Base-by-base conservation (phyloP, 2,888 invertebrate genomes). In the Drosophila algonquin region DNA sequence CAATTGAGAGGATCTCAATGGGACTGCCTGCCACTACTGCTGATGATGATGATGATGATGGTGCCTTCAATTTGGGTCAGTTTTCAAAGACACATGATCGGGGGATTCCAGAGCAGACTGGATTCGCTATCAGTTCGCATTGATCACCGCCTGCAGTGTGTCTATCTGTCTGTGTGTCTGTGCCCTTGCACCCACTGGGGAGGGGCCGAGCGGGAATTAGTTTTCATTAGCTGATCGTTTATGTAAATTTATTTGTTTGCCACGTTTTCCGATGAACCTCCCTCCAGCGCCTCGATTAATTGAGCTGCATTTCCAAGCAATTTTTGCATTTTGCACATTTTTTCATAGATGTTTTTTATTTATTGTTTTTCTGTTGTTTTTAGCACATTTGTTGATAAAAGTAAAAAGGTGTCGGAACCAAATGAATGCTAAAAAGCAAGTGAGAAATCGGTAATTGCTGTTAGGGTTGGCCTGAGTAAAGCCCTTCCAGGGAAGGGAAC, bases 241-340 rank as follows among this genome's bases (percentile, higher is more conserved):
- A 82, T 82, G 86, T 75, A 85, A 84, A 87, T 87, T 87, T 72
- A 80, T 85, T 85, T 68, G 75, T 73, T 77, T 71, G 72, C 53
- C 58, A 78, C 68, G 58, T 71, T 60, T 48, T n/a, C 9, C 67
- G 47, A 57, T 57, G 51, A 63, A 32, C 63, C 46, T 21, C 8
- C 30, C 30, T 30, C 8, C 30, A 30, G 8, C 21, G 55, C 21
- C 40, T 55, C 52, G 21, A 76, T 81, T 73, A 79, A 82, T 82
- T 84, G 81, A 76, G 46, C 35, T 68, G 63, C 69, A 77, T 35
- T 35, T 32, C 5, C 27, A 7, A 27, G 27, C 7, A 30, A 55
- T 77, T 63, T 55, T 44, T 48, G 45, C 30, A 35, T 63, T 55
- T 44, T 48, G 45, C 30, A 35, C 53, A 61, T 48, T 59, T 53